A percentile compares a stretch with the other conserved stretches of the same genome.
Evolutionary conservation across 2,888 invertebrate genomes (phyloP).

Genomic region (Abrostola tripartita): DNA sequence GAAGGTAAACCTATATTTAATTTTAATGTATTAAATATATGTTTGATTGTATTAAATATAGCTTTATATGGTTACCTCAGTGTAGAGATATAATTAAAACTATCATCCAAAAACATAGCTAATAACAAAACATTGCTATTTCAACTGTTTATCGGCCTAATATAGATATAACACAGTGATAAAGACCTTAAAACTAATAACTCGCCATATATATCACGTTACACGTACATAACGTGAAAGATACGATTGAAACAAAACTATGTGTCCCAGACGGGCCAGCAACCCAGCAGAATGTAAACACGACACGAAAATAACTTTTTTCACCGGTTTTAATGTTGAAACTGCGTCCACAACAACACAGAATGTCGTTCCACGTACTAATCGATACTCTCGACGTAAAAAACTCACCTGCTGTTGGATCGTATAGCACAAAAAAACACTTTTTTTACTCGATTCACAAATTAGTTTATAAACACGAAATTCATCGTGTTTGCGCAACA

Average conservation of each 20-base stretch:
- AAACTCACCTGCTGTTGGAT: slow-evolving; percentile 68
- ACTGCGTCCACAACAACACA: slow-evolving; percentile 43
- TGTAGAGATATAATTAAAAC: too few relatives aligned
- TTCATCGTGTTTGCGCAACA: slow-evolving; percentile 41
- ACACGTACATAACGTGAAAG: not conserved
- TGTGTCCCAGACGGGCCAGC: slow-evolving; percentile 2
- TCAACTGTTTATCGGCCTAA: not conserved
- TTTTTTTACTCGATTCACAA: slow-evolving; percentile 65
- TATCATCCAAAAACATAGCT: not conserved
- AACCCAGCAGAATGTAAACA: slow-evolving; percentile 59
- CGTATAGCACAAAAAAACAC: slow-evolving; percentile 70
- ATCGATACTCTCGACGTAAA: slow-evolving; percentile 75
- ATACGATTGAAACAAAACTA: slow-evolving; percentile 24
- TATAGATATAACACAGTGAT: slow-evolving; percentile 1
- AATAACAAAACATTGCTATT: not conserved
- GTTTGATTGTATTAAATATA: too few relatives aligned
- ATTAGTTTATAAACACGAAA: slow-evolving; percentile 54
- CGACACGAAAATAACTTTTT: slow-evolving; percentile 38
- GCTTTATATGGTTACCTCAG: too few relatives aligned
- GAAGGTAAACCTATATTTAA: too few relatives aligned
- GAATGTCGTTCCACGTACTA: slow-evolving; percentile 59
- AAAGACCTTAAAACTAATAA: slow-evolving; percentile 3
- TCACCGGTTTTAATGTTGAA: slow-evolving; percentile 38
- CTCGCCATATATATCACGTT: slow-evolving; percentile 11
- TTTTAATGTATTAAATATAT: too few relatives aligned